These are phyloP conservation scores for Leptatherina wallacei DNA, from an alignment of 2,797 vertebrate species.

Conservation along the genomic window DNA sequence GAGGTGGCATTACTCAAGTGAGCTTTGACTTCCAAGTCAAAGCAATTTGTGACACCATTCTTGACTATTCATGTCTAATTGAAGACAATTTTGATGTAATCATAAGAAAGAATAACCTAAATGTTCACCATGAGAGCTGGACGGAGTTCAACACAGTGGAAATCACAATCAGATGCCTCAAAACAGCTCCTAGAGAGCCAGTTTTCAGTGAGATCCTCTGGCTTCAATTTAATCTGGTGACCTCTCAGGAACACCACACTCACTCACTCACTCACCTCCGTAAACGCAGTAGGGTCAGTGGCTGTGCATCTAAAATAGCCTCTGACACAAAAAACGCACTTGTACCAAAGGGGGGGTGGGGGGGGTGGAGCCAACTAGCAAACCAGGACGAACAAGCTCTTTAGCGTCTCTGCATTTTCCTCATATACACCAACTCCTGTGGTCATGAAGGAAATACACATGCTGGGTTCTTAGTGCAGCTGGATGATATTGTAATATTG, in stretches of 20 bases:
- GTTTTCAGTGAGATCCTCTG: slow-evolving; percentile 17
- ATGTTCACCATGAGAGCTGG: slow-evolving; percentile 35
- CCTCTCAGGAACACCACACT: slow-evolving; percentile 58
- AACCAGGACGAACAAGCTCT: slow-evolving; percentile 35
- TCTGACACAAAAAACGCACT: slow-evolving; percentile 84
- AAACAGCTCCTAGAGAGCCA: slow-evolving; percentile 21
- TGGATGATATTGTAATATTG: slow-evolving; percentile 11
- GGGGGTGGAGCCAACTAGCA: slow-evolving; percentile 35
- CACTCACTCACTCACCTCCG: slow-evolving; percentile 45
- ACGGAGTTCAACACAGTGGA: slow-evolving; percentile 3
- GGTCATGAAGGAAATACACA: neutral
- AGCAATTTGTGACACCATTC: slow-evolving; percentile 73
- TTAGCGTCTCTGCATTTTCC: neutral
- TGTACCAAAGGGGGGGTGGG: slow-evolving; percentile 64
- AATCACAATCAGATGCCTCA: slow-evolving; percentile 36
- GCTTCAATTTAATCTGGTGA: slow-evolving; percentile 63
- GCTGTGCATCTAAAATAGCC: slow-evolving; percentile 90
- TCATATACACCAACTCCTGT: neutral
- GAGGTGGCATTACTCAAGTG: slow-evolving; percentile 75
- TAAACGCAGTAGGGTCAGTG: slow-evolving; percentile 83
- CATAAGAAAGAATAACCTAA: slow-evolving; percentile 53
- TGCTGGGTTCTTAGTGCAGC: slow-evolving; percentile 13
- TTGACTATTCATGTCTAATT: slow-evolving; percentile 55
- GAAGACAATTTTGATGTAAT: slow-evolving; percentile 70
- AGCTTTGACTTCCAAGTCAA: slow-evolving; percentile 70